phyloP scores from a whole-genome alignment of 2,113 vertebrate species.

The Thalassoma bifasciatum region DNA sequence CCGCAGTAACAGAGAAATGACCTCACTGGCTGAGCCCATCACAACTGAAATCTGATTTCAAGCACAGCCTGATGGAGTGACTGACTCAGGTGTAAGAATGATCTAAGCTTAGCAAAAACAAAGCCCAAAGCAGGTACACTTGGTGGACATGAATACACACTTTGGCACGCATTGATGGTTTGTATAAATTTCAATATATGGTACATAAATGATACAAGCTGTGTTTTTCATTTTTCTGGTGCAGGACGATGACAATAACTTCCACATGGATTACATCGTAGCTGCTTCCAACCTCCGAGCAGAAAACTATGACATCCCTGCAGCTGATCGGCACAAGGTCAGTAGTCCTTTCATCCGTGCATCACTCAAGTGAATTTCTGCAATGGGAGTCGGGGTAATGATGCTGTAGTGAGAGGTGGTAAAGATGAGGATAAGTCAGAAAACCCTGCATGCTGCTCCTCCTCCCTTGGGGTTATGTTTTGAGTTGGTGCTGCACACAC shows the following conservation, averaged over 20 bases:
- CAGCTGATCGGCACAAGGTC: conserved; percentile 81
- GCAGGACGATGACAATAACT: conserved; percentile 87
- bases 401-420: background rate
- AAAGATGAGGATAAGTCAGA: conserved; percentile 8
- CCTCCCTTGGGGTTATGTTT: conserved; percentile 51
- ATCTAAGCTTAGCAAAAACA: conserved; percentile 36
- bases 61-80: conserved; percentile 52
- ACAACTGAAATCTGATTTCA: conserved; percentile 66
- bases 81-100: conserved; percentile 33
- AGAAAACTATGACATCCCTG: conserved; percentile 89
- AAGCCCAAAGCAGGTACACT: conserved; percentile 30
- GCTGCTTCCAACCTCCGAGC: conserved; percentile 88
- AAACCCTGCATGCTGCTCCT: conserved; percentile 12
- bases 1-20: conserved; percentile 63
- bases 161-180: background rate
- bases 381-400: background rate
- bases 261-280: conserved; percentile 88
- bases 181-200: background rate
- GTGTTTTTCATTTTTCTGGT: conserved; percentile 31
- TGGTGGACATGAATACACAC: background rate
- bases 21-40: conserved; percentile 72
- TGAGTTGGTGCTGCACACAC: conserved; percentile 62
- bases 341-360: background rate
- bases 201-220: background rate
- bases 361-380: background rate